Base-by-base conservation (phyloP, 1,140 invertebrate species). In the Leptinotarsa lineolata region DNA sequence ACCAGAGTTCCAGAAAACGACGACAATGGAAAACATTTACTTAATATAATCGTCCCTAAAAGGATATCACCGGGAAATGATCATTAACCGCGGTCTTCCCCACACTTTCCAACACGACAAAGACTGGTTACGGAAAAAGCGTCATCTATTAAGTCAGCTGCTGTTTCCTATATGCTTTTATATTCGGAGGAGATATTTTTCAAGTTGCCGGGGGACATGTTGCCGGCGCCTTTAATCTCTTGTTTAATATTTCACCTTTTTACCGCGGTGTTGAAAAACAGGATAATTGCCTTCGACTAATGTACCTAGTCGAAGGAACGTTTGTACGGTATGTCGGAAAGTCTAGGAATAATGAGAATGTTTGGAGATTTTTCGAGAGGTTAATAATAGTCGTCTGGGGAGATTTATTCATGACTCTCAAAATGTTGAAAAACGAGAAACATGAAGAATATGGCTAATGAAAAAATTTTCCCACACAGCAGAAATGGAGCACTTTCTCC, bases 231-330 rank as follows among this genome's bases (percentile, higher is more conserved):
- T 77, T 79, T 79, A 77, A 79, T 79, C 78, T 79, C 67, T 68
- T 76, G 76, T 79, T 79, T 79, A 79, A 79, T 79, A 79, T 75
- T 77, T 79, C 76, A 77, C 74, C 72, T 75, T 75, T 79, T 77
- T 76, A 58, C 72, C 46, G 16, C 16, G 48, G 15, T 54, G 48
- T 54, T 54, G 48, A 54, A 54, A 54, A 54, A 54, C 48, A 54
- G 6, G 48, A 54, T 54, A 54, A 54, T 54, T 54, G 48, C n/a
- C 48, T 54, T n/a, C 48, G 48, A 54, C 48, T 54, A 54, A 54
- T 54, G 48, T 54, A 54, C 48, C 48, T 18, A 54, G 16, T 54
- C 48, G 48, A 54, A 54, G n/a, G 48, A 54, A 18, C 4, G 48
- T 15, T 16, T 54, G 15, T 54, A 54, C n/a, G n/a, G 48, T n/a